Conservation (phyloP, 64 coral and sea anemone species). For the Dendronephthya gigantea region DNA sequence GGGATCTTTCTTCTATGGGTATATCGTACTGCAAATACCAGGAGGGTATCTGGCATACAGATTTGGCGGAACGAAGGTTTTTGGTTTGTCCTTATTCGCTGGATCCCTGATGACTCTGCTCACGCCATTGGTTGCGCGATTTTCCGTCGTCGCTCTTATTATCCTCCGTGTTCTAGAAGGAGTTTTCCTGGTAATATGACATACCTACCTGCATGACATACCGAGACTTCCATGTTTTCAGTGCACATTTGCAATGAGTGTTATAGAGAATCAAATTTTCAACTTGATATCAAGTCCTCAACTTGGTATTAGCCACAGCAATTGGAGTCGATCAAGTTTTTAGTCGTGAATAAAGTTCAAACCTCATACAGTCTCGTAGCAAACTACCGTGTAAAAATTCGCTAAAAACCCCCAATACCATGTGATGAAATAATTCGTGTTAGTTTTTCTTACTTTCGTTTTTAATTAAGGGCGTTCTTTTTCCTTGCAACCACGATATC, state of each 20-base stretch:
- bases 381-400: background rate
- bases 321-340: no score
- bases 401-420: no score
- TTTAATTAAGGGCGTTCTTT: slow-evolving; percentile 1
- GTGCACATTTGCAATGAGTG: no score
- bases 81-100: slow-evolving; percentile 66
- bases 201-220: background rate
- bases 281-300: no score
- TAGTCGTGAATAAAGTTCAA: no score
- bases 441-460: background rate
- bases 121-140: slow-evolving; percentile 73
- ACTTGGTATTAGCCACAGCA: no score
- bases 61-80: slow-evolving; percentile 81
- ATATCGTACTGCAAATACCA: slow-evolving; percentile 86
- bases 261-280: no score
- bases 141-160: slow-evolving; percentile 72
- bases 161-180: slow-evolving; percentile 69
- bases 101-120: slow-evolving; percentile 92
- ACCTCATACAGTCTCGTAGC: no score
- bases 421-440: no score
- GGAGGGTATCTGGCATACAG: slow-evolving; percentile 83
- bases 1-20: slow-evolving; percentile 89
- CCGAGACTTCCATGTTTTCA: background rate
- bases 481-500: slow-evolving; percentile 6
- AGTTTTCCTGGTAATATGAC: slow-evolving; percentile 57